These are phyloP conservation scores for Pseudomugil gertrudae DNA, from an alignment of 2,797 vertebrate genomes.

Conservation along the genomic window DNA sequence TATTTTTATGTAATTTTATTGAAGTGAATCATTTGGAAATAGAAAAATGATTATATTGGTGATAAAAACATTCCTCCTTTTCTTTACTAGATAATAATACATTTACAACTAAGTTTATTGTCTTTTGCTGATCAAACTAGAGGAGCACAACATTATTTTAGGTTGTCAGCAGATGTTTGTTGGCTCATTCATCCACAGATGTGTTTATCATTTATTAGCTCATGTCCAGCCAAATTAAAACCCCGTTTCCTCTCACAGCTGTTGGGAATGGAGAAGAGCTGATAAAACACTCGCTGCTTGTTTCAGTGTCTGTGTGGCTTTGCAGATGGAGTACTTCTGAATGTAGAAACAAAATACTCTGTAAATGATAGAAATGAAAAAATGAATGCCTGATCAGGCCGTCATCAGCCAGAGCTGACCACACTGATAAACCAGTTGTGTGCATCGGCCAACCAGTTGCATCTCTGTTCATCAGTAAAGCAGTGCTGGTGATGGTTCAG, in stretches of 20 bases:
- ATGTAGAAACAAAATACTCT: no score
- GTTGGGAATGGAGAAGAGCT: no score
- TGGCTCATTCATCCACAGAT: background rate
- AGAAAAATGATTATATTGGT: no score
- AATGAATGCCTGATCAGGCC: background rate
- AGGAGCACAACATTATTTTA: background rate
- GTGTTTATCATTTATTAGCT: background rate
- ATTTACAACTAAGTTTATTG: background rate
- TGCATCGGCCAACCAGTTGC: background rate
- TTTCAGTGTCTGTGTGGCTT: no score
- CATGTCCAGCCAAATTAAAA: background rate
- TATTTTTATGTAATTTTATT: no score
- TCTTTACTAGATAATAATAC: background rate
- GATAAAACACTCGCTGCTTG: no score
- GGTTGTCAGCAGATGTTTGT: background rate
- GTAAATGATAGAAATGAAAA: background rate
- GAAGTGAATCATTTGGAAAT: background rate
- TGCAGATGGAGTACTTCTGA: no score
- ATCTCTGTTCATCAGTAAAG: background rate
- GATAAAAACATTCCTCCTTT: no score
- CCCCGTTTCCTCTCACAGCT: background rate
- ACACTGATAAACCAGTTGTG: background rate
- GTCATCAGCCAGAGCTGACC: no score
- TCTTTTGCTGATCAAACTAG: background rate
- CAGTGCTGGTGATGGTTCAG: background rate